phyloP scores from a whole-genome alignment of 2,113 vertebrate genomes.

The Barbus barbus region DNA sequence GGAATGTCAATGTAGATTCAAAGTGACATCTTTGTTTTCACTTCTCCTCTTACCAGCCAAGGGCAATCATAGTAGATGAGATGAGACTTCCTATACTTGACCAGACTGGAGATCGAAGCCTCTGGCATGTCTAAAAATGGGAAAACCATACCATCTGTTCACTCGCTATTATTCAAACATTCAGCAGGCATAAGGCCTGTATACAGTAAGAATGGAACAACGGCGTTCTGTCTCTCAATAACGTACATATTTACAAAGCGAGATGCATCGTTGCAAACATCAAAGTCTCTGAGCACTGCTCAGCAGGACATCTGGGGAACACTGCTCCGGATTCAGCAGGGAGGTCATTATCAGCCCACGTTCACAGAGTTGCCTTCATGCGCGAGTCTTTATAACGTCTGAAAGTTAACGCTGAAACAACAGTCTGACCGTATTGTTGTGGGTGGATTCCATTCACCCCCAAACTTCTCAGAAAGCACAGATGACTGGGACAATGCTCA shows the following conservation, averaged over 20 bases:
- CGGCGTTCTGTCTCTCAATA: constrained; percentile 64
- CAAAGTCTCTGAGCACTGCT: constrained; percentile 64
- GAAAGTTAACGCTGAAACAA: constrained; percentile 62
- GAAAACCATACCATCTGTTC: constrained; percentile 63
- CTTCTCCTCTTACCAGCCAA: constrained; percentile 59
- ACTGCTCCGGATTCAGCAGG: constrained; percentile 69
- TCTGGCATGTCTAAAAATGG: constrained; percentile 71
- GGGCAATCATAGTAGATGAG: constrained; percentile 57
- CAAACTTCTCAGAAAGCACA: neutral
- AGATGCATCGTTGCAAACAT: constrained; percentile 68
- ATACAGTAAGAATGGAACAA: constrained; percentile 58
- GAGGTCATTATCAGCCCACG: constrained; percentile 76
- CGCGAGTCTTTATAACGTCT: constrained; percentile 62
- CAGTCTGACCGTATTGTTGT: constrained; percentile 57
- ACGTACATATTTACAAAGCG: constrained; percentile 67
- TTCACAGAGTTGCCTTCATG: constrained; percentile 60
- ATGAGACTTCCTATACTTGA: constrained; percentile 60
- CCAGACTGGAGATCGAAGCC: constrained; percentile 62
- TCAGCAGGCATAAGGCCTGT: constrained; percentile 67
- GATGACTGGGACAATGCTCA: neutral
- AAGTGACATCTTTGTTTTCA: constrained; percentile 11
- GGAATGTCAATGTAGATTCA: neutral
- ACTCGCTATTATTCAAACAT: constrained; percentile 68
- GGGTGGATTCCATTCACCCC: constrained; percentile 34
- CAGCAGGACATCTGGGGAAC: constrained; percentile 47